Evolutionary conservation across 2,797 vertebrate species (phyloP).

Genomic region (Argya squamiceps): DNA sequence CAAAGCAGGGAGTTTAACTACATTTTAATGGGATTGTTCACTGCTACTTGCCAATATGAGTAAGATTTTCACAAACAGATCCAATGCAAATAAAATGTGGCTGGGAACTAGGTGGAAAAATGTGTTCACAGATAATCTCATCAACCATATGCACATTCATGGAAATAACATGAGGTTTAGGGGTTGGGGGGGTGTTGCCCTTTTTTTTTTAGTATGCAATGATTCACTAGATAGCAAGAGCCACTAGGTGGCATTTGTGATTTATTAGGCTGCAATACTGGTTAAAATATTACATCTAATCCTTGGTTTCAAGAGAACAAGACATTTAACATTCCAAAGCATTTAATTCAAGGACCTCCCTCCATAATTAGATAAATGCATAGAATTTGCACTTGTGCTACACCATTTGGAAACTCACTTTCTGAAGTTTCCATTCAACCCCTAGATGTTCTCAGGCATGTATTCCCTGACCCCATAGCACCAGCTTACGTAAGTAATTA

Average conservation of each 20-base stretch:
- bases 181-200: accelerated
- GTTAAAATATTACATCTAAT: conserved; percentile 51
- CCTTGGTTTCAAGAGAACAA: conserved; percentile 56
- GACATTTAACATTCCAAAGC: conserved; percentile 60
- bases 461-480: conserved; percentile 72
- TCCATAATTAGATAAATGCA: conserved; percentile 36
- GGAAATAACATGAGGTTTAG: not conserved
- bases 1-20: not conserved
- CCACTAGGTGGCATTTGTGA: conserved; percentile 85
- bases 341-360: conserved; percentile 52
- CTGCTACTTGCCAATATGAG: not conserved
- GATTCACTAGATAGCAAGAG: conserved; percentile 30
- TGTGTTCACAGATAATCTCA: not conserved
- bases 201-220: not conserved
- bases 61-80: not conserved
- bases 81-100: not conserved
- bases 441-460: conserved; percentile 39
- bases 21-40: not conserved
- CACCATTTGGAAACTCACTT: conserved; percentile 3
- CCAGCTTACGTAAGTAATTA: conserved; percentile 76
- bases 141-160: not conserved
- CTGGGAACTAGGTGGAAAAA: not conserved
- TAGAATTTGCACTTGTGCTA: not conserved
- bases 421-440: conserved; percentile 63
- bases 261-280: conserved; percentile 69